Percentiles rank a stretch among this genome's conserved stretches.
These are phyloP conservation scores for Cyclopterus lumpus DNA, from an alignment of 2,797 vertebrate genomes.

Conservation along the genomic window DNA sequence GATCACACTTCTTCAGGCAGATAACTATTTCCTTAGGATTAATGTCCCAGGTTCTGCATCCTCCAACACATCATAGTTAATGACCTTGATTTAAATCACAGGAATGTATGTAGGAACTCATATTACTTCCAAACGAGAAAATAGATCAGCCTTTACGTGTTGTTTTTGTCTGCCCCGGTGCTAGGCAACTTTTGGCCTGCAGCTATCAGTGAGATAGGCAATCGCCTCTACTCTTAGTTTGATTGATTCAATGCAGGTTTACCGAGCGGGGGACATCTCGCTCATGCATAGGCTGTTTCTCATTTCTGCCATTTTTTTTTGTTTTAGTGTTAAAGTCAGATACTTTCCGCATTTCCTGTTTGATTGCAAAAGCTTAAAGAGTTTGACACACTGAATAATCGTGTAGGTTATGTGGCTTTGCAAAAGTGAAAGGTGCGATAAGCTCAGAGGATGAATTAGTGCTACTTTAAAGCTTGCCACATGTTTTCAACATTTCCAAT, in stretches of 20 bases:
- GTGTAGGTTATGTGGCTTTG: slow-evolving; percentile 47
- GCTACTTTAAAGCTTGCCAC: slow-evolving; percentile 51
- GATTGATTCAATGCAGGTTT: slow-evolving; percentile 77
- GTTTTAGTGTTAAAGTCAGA: slow-evolving; percentile 24
- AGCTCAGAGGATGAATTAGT: slow-evolving; percentile 52
- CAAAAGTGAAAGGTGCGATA: slow-evolving; percentile 52
- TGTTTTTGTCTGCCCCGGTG: slow-evolving; percentile 63
- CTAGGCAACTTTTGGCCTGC: slow-evolving; percentile 58
- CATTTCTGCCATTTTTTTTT: slow-evolving; percentile 8
- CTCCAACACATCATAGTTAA: slow-evolving; percentile 75
- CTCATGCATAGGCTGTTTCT: slow-evolving; percentile 43
- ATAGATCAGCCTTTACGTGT: slow-evolving; percentile 74
- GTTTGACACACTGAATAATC: slow-evolving; percentile 46
- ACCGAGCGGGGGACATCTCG: slow-evolving; percentile 39
- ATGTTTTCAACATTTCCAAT: slow-evolving; percentile 40
- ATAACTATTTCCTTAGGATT: slow-evolving; percentile 77
- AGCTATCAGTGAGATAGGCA: slow-evolving; percentile 59
- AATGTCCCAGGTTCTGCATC: slow-evolving; percentile 80
- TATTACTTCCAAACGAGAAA: slow-evolving; percentile 70
- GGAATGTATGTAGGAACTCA: slow-evolving; percentile 66
- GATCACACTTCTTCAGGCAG: slow-evolving; percentile 73
- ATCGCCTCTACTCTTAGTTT: slow-evolving; percentile 65
- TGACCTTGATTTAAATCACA: slow-evolving; percentile 82
- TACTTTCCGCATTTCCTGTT: slow-evolving; percentile 25
- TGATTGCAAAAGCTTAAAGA: slow-evolving; percentile 42